phyloP scores from a whole-genome alignment of 1,140 invertebrate species.

The Rhysida immarginata region DNA sequence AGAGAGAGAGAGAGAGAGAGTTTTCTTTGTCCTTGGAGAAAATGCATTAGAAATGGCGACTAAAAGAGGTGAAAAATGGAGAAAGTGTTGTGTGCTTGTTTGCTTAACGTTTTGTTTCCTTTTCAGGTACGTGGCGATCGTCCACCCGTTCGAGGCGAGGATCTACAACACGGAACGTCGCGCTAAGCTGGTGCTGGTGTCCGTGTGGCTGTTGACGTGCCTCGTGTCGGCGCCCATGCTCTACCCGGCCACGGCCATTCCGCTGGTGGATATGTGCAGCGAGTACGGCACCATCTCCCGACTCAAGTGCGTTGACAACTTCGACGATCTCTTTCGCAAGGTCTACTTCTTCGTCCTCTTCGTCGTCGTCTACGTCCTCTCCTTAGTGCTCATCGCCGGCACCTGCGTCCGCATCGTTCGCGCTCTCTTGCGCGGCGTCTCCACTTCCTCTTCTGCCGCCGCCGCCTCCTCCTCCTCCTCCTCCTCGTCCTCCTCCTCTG shows the following conservation, averaged over 20 bases:
- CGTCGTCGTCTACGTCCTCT: constrained; percentile 30
- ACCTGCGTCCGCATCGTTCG: constrained; percentile 32
- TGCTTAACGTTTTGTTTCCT: background rate
- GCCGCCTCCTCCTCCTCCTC: too few species aligned
- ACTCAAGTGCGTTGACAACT: constrained; percentile 29
- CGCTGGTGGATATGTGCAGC: constrained; percentile 22
- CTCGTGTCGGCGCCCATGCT: constrained; percentile 29
- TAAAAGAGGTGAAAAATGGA: too few species aligned
- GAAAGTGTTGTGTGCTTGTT: too few species aligned
- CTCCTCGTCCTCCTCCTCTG: too few species aligned
- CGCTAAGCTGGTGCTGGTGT: constrained; percentile 28
- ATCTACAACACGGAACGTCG: constrained; percentile 28
- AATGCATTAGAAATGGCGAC: too few species aligned
- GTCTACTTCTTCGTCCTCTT: constrained; percentile 33
- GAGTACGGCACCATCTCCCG: constrained; percentile 27
- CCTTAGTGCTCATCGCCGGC: constrained; percentile 29
- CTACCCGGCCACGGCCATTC: constrained; percentile 18
- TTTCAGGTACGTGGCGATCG: constrained; percentile 35
- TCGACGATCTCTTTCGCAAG: constrained; percentile 24
- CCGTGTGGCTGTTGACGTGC: constrained; percentile 30
- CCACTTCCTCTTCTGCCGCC: too few species aligned
- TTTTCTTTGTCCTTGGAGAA: too few species aligned
- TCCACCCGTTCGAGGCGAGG: constrained; percentile 33
- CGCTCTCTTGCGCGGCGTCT: constrained; percentile 25
- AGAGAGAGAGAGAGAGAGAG: too few species aligned